Percentiles rank a stretch among this genome's conserved stretches.
These are phyloP conservation scores for Dusona sp. DNA, from an alignment of 2,888 invertebrate species.

Conservation along the genomic window DNA sequence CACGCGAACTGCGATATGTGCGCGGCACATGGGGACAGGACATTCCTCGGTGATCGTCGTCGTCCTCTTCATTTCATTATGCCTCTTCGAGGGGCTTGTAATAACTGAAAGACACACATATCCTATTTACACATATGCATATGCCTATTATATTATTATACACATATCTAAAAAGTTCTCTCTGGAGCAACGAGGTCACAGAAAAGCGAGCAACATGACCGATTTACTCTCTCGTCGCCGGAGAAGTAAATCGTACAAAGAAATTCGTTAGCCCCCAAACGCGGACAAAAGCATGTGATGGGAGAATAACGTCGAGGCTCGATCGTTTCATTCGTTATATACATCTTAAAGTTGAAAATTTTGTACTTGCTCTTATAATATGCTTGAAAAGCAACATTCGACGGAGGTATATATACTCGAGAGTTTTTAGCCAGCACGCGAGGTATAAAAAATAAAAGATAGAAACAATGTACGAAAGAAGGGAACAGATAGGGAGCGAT, in stretches of 20 bases:
- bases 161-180: slow-evolving; percentile 29
- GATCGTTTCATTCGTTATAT: slow-evolving; percentile 23
- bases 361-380: not conserved
- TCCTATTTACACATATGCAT: slow-evolving; percentile 5
- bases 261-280: slow-evolving; percentile 48
- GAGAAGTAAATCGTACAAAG: slow-evolving; percentile 29
- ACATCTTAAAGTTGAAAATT: not conserved
- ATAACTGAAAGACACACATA: slow-evolving; percentile 1
- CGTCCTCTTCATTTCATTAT: slow-evolving; percentile 67
- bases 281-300: slow-evolving; percentile 15
- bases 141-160: slow-evolving; percentile 3
- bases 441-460: slow-evolving; percentile 40
- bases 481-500: slow-evolving; percentile 57
- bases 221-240: slow-evolving; percentile 39
- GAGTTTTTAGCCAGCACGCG: slow-evolving; percentile 70
- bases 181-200: slow-evolving; percentile 25
- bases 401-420: not conserved
- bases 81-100: slow-evolving; percentile 31
- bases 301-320: slow-evolving; percentile 16
- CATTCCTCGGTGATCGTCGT: slow-evolving; percentile 71
- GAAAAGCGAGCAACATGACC: slow-evolving; percentile 48
- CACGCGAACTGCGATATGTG: slow-evolving; percentile 64
- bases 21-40: slow-evolving; percentile 63
- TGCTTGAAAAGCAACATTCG: slow-evolving; percentile 19
- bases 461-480: slow-evolving; percentile 60